These are phyloP conservation scores for Zoanthus gigantus DNA, from an alignment of 92 coral and sea anemone genomes.

Conservation along the genomic window DNA sequence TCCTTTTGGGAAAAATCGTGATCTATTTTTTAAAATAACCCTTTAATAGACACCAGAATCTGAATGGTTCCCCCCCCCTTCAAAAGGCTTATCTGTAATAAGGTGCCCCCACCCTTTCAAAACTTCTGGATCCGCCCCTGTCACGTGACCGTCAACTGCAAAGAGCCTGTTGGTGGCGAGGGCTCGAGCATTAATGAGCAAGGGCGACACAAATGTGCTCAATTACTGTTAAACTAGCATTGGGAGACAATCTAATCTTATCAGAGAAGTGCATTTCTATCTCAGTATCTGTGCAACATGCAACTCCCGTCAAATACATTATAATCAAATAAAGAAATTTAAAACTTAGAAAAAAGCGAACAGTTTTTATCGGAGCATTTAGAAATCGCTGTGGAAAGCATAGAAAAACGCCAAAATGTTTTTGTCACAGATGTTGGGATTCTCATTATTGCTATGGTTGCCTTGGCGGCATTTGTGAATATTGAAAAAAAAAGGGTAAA, in stretches of 20 bases:
- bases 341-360: slow-evolving; percentile 56
- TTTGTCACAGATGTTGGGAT: slow-evolving; percentile 88
- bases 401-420: slow-evolving; percentile 85
- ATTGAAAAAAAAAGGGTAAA: slow-evolving; percentile 44
- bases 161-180: neutral
- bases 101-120: too few species aligned
- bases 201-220: neutral
- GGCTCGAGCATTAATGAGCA: too few species aligned
- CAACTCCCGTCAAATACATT: neutral
- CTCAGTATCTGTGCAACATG: neutral
- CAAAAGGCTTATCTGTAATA: too few species aligned
- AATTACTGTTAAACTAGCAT: neutral
- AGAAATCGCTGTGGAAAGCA: slow-evolving; percentile 83
- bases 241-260: slow-evolving; percentile 3
- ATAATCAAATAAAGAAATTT: neutral
- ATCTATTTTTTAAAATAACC: too few species aligned
- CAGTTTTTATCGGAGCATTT: slow-evolving; percentile 61
- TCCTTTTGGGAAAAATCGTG: too few species aligned
- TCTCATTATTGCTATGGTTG: slow-evolving; percentile 93
- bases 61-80: too few species aligned
- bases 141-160: too few species aligned
- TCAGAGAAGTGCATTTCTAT: neutral
- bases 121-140: too few species aligned
- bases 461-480: slow-evolving; percentile 85
- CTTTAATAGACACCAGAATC: too few species aligned